These are phyloP conservation scores for Alectoris magna DNA, from an alignment of 2,797 vertebrate species.

Conservation along the genomic window DNA sequence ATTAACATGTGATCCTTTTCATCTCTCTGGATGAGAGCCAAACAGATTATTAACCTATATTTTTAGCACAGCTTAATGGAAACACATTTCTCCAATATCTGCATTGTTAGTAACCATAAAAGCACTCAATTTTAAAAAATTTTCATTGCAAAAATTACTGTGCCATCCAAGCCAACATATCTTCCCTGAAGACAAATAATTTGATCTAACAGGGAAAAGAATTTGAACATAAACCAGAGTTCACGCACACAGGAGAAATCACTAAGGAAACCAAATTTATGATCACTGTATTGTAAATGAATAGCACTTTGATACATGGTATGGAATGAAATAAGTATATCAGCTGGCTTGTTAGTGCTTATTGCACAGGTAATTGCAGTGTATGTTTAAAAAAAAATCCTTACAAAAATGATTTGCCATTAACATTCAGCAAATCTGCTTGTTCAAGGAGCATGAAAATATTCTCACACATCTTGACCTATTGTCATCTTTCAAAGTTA, in stretches of 20 bases:
- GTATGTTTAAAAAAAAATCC: background rate
- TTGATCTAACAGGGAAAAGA: constrained; percentile 40
- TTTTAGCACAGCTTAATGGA: constrained; percentile 29
- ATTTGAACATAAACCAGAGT: constrained; percentile 53
- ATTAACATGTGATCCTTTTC: background rate
- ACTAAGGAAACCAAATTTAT: constrained; percentile 51
- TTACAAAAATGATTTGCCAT: background rate
- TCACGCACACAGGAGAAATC: constrained; percentile 28
- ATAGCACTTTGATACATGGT: background rate
- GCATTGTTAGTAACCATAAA: constrained; percentile 41
- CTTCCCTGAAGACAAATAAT: constrained; percentile 52
- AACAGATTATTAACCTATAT: background rate
- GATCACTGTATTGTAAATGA: background rate
- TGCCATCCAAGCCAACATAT: constrained; percentile 19
- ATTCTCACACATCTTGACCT: background rate
- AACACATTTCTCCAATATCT: background rate
- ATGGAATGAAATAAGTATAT: constrained; percentile 11
- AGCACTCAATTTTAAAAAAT: constrained; percentile 39
- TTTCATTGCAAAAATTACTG: constrained; percentile 35
- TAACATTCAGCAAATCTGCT: background rate
- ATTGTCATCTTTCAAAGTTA: background rate
- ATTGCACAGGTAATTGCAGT: background rate
- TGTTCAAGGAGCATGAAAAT: background rate
- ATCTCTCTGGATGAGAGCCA: background rate
- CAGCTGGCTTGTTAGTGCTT: background rate